Evolutionary conservation across 1,140 invertebrate genomes (phyloP), one percentile per base, ranked within the genome.

Genomic region (Galendromus occidentalis): DNA sequence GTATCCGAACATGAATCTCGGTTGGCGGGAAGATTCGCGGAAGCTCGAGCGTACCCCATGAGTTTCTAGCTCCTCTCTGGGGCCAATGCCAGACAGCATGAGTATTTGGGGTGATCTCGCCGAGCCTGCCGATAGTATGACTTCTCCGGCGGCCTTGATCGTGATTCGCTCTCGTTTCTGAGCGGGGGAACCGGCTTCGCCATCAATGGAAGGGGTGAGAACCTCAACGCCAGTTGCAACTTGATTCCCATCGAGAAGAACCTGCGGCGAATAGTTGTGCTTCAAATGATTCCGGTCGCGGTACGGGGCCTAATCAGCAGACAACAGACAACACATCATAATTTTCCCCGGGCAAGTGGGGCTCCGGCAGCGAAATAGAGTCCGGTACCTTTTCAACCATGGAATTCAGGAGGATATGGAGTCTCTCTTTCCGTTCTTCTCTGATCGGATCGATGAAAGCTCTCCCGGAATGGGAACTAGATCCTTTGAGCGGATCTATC

Each of bases 81-180:
- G 87, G 0, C 88, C 88, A n/a, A 91, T 80, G 0, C 90, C 89
- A 20, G 86, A 89, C 0, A 91, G 71, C 86, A 91, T 86, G n/a
- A 92, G 78, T 18, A 92, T 69, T 67, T 88, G 85, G 1, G 87
- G 86, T 1, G 83, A 83, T 25, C 84, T 82, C n/a, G 90, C 80
- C 0, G 87, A 82, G 0, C 88, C 87, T 0, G 86, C 84, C 1
- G 85, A 86, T 64, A 87, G 74, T 1, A 90, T 80, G 0, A 90
- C 80, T 74, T 90, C 87, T 39, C 83, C 79, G 33, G 82, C 79
- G 0, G 85, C 85, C 66, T 80, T 77, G 4, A 39, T 39, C 9
- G 9, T 4, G 33, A 39, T 4, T 4, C 4, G 33, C 33, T 39
- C 33, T 39, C 33, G 33, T 0, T 85, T 83, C 17, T 80, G 76